These are phyloP conservation scores for Telmatochromis sp. DNA, from an alignment of 2,113 vertebrate species.

Conservation along the genomic window DNA sequence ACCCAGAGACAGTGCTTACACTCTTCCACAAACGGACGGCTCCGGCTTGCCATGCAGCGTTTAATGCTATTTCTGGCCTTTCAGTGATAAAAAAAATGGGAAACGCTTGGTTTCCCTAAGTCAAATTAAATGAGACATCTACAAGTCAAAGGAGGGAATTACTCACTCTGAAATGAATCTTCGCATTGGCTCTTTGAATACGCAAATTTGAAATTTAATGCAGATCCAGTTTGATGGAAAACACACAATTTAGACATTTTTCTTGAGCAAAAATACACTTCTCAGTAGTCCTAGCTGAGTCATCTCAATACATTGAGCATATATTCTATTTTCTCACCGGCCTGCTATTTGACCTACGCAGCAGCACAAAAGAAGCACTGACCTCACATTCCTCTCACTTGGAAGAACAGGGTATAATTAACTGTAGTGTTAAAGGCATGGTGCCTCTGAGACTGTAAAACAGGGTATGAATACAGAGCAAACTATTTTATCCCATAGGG, in stretches of 20 bases:
- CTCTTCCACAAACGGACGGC: conserved; percentile 3
- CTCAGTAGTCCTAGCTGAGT: neutral
- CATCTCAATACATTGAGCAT: conserved; percentile 4
- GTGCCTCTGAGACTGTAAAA: conserved; percentile 49
- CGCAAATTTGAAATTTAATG: neutral
- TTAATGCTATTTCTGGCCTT: neutral
- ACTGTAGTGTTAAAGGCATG: conserved; percentile 50
- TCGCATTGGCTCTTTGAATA: neutral
- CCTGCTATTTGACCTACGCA: conserved; percentile 37
- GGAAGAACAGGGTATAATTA: conserved; percentile 56
- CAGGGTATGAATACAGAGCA: conserved; percentile 50
- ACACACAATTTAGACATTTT: conserved; percentile 13
- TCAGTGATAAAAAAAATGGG: neutral
- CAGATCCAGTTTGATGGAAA: neutral
- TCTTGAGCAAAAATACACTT: conserved; percentile 1
- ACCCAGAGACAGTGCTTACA: neutral
- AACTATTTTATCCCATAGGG: conserved; percentile 45
- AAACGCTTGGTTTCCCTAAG: neutral
- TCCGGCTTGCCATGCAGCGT: neutral
- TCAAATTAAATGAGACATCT: conserved; percentile 17
- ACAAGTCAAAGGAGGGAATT: neutral
- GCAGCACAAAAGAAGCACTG: conserved; percentile 51
- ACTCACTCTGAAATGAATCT: neutral
- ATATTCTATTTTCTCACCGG: conserved; percentile 27
- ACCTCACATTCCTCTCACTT: conserved; percentile 38